Base-by-base conservation (phyloP, 2,113 vertebrate genomes). In the Oncorhynchus tshawytscha region DNA sequence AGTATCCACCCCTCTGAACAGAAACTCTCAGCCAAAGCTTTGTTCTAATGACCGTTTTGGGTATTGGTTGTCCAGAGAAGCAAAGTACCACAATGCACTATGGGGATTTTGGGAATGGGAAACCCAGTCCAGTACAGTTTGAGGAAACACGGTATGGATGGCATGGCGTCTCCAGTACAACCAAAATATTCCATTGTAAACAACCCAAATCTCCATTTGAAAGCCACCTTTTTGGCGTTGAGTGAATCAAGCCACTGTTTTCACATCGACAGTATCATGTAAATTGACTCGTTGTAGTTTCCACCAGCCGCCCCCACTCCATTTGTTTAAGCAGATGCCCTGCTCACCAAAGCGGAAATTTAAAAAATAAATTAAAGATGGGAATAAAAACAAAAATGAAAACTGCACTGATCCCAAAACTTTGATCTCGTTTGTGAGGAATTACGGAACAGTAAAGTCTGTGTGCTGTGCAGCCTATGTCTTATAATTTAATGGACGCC, bases 161-260 rank as follows among this genome's bases (percentile, higher is more conserved):
- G 7, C 7, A 39, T 39, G 73, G 67, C 68, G 80, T 78, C 76
- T 60, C 75, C 27, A 66, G 39, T 45, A 45, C 39, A 74, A 67
- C 67, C 0, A 39, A 29, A 74, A 74, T 76, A 59, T 70, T 59
- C 70, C 73, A 45, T 80, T 82, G 70, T 76, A 70, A 83, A 77
- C 62, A 16, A 70, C 74, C 79, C 82, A 88, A 82, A 85, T 83
- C 70, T 76, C 75, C 71, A 77, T 71, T 76, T 81, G 77, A 80
- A 76, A 84, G 84, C 73, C 77, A 62, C 76, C 59, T 68, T 13
- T 76, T 86, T 88, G 85, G 85, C 85, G 70, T 64, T 1, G n/a
- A 0, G 71, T 86, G 84, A 90, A 88, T 88, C 75, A 27, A 76
- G 79, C 68, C 77, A 81, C 80, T 90, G 84, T 89, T 72, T 79